phyloP scores from a whole-genome alignment of 1,140 invertebrate species.

The Trialeurodes vaporariorum region DNA sequence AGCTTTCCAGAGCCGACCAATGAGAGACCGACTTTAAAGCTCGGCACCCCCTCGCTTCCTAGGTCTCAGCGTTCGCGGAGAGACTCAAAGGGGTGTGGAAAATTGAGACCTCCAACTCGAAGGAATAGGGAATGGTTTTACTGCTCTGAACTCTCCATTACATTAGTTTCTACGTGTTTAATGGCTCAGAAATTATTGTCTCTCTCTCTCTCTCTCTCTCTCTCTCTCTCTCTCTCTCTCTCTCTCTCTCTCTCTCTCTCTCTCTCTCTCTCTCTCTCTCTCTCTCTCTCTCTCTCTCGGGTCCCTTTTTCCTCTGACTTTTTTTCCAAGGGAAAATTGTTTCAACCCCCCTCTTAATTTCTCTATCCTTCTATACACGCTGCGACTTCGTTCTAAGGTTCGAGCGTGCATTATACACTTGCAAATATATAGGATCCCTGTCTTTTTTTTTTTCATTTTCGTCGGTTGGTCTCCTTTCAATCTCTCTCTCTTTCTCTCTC shows the following conservation, averaged over 20 bases:
- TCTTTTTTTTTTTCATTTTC: too few species aligned
- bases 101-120: not conserved
- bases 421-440: not conserved
- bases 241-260: too few species aligned
- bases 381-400: not conserved
- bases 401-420: too few species aligned
- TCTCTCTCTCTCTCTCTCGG: too few species aligned
- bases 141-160: not conserved
- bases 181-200: not conserved
- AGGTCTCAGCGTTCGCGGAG: not conserved
- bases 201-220: too few species aligned
- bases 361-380: too few species aligned
- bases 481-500: too few species aligned
- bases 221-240: too few species aligned
- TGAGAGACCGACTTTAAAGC: not conserved
- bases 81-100: not conserved
- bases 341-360: not conserved
- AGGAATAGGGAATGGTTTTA: not conserved
- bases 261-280: not conserved
- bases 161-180: not conserved
- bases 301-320: not conserved
- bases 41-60: not conserved
- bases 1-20: not conserved
- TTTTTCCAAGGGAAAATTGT: not conserved
- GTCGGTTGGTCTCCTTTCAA: too few species aligned